Conservation (phyloP, 2,888 invertebrate genomes). For the Hemicrepidius hirtus region DNA sequence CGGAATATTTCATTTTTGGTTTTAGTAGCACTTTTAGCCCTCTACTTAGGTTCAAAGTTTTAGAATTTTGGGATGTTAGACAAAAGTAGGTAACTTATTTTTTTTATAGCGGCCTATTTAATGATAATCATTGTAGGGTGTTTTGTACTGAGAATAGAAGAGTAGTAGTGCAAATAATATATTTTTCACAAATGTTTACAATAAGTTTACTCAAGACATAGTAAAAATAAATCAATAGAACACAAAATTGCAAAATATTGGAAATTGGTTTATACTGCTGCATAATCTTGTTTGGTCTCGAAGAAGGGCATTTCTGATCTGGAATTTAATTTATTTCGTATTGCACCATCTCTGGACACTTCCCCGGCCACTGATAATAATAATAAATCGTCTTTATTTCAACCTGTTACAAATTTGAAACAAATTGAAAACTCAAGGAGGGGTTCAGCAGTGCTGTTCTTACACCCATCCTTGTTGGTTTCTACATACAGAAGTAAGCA, state of each 20-base stretch:
- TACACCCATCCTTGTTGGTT: too few relatives aligned
- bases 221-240: neutral
- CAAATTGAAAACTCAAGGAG: too few relatives aligned
- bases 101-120: neutral
- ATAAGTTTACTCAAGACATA: neutral
- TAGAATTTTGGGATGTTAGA: neutral
- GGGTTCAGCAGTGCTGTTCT: too few relatives aligned
- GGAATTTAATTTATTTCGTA: too few relatives aligned
- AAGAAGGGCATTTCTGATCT: neutral
- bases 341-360: too few relatives aligned
- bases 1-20: neutral
- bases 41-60: neutral
- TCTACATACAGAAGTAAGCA: too few relatives aligned
- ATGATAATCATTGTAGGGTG: neutral
- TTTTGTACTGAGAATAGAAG: neutral
- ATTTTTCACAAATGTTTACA: neutral
- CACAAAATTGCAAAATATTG: neutral
- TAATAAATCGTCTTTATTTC: too few relatives aligned
- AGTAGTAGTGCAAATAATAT: too few relatives aligned
- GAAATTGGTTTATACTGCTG: constrained; percentile 1
- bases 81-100: neutral
- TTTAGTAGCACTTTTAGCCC: neutral
- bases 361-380: too few relatives aligned
- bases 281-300: constrained; percentile 10
- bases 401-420: too few relatives aligned